Evolutionary conservation across 2,888 invertebrate genomes (phyloP), one percentile per base, ranked within the genome.

Genomic region (Orthonevra nobilis): DNA sequence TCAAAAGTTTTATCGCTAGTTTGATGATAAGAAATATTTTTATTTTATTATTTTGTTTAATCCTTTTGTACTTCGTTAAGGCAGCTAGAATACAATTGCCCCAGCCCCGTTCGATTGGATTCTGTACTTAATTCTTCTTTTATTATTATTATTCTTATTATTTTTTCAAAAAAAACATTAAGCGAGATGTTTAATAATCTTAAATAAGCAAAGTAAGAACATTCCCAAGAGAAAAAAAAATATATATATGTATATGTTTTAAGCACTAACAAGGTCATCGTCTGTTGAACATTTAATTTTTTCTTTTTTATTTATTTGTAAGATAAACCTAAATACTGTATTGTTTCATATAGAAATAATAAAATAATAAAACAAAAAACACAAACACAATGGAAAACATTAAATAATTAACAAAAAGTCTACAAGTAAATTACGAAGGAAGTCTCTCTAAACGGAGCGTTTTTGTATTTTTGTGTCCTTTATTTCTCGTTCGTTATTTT

Each of bases 291-390:
- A 72, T 60, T 72, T 77, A 77, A 28, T 64, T 77, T 77, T 60
- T 72, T 77, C 70, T 20, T 64, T 77, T 77, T 77, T 77, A 77
- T 66, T 77, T 77, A 77, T 64, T 77, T 72, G 70, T 77, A 77
- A 77, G 77, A 54, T 70, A 77, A 38, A 64, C 12, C 61, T 58
- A 69, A 69, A 63, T 48, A 48, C 52, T 58, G 44, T 77, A 70
- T 77, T 70, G 58, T 68, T 77, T 72, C 26, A 77, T 64, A 64
- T 64, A 64, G 63, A 44, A 42, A 40, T 63, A 56, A 61, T 44
- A 52, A 48, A 64, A 42, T n/a, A 32, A 60, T 38, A 40, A 10
- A 34, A 46, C 60, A 12, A 12, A 36, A 61, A 9, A 36, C 38
- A 36, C 15, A 23, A 28, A 36, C 5, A 23, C 5, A 23, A 5